Percentiles rank a stretch among this genome's conserved stretches.
These are phyloP conservation scores for Stictonetta naevosa DNA, from an alignment of 2,113 vertebrate genomes.

Conservation along the genomic window DNA sequence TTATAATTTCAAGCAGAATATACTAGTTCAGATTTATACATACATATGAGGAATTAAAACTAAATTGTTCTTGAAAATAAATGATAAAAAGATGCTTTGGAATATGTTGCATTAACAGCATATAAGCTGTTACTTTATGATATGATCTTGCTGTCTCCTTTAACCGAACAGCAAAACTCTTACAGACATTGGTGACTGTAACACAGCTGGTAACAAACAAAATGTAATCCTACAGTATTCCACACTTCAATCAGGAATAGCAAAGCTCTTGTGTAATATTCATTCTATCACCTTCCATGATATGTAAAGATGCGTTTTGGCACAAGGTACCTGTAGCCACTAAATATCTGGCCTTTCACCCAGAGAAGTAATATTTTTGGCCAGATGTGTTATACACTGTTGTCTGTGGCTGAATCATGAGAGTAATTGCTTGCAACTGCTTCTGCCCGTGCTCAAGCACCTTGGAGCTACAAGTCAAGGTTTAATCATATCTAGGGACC, in stretches of 20 bases:
- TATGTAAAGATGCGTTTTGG: slow-evolving; percentile 52
- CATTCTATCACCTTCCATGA: not conserved
- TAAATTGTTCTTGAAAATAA: not conserved
- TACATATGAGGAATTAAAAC: not conserved
- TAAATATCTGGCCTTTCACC: slow-evolving; percentile 31
- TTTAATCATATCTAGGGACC: not conserved
- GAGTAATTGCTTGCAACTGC: slow-evolving; percentile 24
- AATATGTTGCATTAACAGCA: not conserved
- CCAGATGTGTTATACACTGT: not conserved
- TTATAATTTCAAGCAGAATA: not conserved
- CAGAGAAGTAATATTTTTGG: slow-evolving; percentile 13
- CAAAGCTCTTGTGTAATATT: slow-evolving; percentile 3
- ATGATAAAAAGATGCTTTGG: not conserved
- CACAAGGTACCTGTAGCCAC: not conserved
- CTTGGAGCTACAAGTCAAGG: not conserved
- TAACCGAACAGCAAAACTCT: not conserved
- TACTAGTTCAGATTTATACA: not conserved
- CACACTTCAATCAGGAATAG: not conserved
- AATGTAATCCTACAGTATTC: not conserved
- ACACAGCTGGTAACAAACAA: not conserved
- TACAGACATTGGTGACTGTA: not conserved
- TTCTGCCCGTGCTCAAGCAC: not conserved
- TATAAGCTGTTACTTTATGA: not conserved
- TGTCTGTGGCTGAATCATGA: not conserved
- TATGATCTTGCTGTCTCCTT: not conserved